Percentiles rank a stretch among this genome's conserved stretches.
These are phyloP conservation scores for Baccha elongata DNA, from an alignment of 2,888 invertebrate species.

Conservation along the genomic window DNA sequence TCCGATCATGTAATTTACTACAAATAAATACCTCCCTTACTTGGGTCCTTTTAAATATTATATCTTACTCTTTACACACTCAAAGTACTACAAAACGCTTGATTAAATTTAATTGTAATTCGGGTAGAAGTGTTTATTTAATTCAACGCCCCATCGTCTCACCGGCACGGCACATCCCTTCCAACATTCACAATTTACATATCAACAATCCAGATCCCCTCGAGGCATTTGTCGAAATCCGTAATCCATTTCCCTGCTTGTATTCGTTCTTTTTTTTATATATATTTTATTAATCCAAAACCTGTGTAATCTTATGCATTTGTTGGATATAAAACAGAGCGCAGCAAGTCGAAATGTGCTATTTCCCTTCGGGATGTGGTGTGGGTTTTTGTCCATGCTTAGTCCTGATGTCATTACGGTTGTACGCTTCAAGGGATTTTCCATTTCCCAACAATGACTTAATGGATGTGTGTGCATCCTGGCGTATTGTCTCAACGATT, in stretches of 20 bases:
- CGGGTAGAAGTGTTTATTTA: slow-evolving; percentile 67
- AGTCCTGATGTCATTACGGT: slow-evolving; percentile 71
- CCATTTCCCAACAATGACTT: slow-evolving; percentile 66
- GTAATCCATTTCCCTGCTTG: slow-evolving; percentile 24
- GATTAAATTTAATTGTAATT: slow-evolving; percentile 73
- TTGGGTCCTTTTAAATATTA: background rate
- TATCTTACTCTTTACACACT: slow-evolving; percentile 41
- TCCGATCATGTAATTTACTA: slow-evolving; percentile 56
- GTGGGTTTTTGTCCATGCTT: slow-evolving; percentile 50
- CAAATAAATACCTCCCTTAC: slow-evolving; percentile 35
- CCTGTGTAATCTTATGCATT: slow-evolving; percentile 59
- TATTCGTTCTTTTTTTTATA: background rate
- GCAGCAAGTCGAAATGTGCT: slow-evolving; percentile 31
- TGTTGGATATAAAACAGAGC: slow-evolving; percentile 45
- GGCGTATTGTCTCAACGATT: slow-evolving; percentile 72
- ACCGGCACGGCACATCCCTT: slow-evolving; percentile 12
- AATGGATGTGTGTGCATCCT: slow-evolving; percentile 66
- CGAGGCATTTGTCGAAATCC: slow-evolving; percentile 57
- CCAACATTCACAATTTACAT: slow-evolving; percentile 22
- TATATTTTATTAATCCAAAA: slow-evolving; percentile 36
- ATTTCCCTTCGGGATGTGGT: slow-evolving; percentile 41
- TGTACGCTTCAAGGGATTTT: slow-evolving; percentile 69
- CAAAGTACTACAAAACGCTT: slow-evolving; percentile 64
- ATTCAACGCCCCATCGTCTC: slow-evolving; percentile 43
- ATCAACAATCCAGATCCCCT: slow-evolving; percentile 16